phyloP scores from a whole-genome alignment of 2,113 vertebrate species.

The Panthera uncia region DNA sequence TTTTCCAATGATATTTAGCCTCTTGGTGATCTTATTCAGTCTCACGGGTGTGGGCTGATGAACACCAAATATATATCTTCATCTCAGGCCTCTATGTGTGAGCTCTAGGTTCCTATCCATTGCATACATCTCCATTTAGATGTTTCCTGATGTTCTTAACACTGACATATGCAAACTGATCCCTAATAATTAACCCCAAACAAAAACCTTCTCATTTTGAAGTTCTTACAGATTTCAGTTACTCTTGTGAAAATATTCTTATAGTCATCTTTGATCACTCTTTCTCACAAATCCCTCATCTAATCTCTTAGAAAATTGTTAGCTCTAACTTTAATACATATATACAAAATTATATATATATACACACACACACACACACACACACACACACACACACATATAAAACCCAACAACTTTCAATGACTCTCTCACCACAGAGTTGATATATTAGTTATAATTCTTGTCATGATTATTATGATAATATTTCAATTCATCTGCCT shows the following conservation, averaged over 20 bases:
- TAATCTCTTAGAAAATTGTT: neutral
- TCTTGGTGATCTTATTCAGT: neutral
- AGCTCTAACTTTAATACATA: neutral
- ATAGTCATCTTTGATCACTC: neutral
- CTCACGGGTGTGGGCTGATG: neutral
- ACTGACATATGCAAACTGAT: neutral
- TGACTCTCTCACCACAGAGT: neutral
- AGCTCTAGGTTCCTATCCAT: neutral
- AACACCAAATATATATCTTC: neutral
- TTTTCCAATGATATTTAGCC: neutral
- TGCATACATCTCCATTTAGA: neutral
- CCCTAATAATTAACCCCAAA: neutral
- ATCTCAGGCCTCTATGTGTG: neutral
- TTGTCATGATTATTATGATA: neutral
- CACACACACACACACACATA: too few species aligned
- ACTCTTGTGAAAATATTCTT: neutral
- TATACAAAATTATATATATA: neutral
- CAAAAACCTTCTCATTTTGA: neutral
- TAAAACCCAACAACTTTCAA: neutral
- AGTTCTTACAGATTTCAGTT: neutral
- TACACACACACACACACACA: too few species aligned
- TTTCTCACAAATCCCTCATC: neutral
- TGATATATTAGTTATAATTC: neutral
- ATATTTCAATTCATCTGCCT: neutral
- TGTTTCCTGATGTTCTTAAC: neutral